Conservation (phyloP, 2,113 vertebrate species). For the Peromyscus polionotus region DNA sequence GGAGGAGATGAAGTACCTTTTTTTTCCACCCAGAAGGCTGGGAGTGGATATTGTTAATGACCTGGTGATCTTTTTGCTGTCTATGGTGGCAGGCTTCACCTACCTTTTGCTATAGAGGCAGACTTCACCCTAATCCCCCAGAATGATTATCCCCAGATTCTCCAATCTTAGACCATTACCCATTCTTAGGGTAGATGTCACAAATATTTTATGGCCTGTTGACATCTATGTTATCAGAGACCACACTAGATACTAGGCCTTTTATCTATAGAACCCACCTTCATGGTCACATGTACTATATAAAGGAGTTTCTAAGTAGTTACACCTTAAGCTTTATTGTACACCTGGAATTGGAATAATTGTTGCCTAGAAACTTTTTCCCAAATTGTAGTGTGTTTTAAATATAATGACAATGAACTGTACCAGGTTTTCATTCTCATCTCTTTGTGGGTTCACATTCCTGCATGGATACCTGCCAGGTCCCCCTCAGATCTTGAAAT, state of each 20-base stretch:
- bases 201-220: not conserved
- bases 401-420: not conserved
- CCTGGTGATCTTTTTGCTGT: not conserved
- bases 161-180: not conserved
- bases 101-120: not conserved
- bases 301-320: not conserved
- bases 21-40: not conserved
- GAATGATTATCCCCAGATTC: not conserved
- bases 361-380: not conserved
- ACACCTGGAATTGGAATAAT: not conserved
- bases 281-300: not conserved
- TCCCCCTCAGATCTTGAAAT: not conserved
- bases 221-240: not conserved
- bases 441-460: not conserved
- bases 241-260: not conserved
- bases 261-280: not conserved
- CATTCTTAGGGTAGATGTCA: not conserved
- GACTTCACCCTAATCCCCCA: not conserved
- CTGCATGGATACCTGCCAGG: not conserved
- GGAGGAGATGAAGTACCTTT: not conserved
- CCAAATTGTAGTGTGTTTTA: not conserved
- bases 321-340: not conserved
- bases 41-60: not conserved
- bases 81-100: not conserved
- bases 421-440: not conserved